These are phyloP conservation scores for Agrochola litura DNA, from an alignment of 2,888 invertebrate genomes.

Conservation along the genomic window DNA sequence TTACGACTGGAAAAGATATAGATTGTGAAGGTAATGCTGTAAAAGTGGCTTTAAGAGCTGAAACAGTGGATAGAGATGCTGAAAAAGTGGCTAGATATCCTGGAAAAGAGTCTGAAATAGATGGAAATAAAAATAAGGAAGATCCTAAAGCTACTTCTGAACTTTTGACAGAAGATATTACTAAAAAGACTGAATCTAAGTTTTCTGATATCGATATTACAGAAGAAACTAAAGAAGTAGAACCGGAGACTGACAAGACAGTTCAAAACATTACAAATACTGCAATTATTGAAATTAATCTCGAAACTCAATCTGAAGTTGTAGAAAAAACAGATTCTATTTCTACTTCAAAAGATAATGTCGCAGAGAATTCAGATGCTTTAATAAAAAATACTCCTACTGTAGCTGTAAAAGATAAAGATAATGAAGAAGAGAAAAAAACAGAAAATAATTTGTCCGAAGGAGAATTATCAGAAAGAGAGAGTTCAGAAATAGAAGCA, in stretches of 20 bases:
- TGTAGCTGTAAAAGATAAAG: constrained; percentile 23
- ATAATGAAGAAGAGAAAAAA: constrained; percentile 31
- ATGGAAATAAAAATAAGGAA: not conserved
- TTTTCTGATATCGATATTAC: not conserved
- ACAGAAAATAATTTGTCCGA: constrained; percentile 75
- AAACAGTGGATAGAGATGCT: not conserved
- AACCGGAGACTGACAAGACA: not conserved
- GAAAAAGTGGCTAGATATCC: not conserved
- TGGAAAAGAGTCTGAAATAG: not conserved
- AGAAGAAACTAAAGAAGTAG: not conserved
- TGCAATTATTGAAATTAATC: not conserved
- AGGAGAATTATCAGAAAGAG: constrained; percentile 80
- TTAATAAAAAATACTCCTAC: not conserved
- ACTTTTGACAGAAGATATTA: constrained; percentile 5
- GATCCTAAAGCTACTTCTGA: not conserved
- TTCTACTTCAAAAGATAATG: constrained; percentile 17
- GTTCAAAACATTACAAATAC: not conserved
- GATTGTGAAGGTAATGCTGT: not conserved
- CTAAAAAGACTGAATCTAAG: not conserved
- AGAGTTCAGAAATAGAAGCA: constrained; percentile 82
- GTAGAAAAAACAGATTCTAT: not conserved
- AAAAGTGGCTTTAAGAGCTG: not conserved
- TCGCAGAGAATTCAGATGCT: not conserved
- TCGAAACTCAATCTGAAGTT: not conserved
- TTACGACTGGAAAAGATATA: not conserved